These are phyloP conservation scores for Brachyhypopomus occidentalis DNA, from an alignment of 2,113 vertebrate species.

Conservation along the genomic window DNA sequence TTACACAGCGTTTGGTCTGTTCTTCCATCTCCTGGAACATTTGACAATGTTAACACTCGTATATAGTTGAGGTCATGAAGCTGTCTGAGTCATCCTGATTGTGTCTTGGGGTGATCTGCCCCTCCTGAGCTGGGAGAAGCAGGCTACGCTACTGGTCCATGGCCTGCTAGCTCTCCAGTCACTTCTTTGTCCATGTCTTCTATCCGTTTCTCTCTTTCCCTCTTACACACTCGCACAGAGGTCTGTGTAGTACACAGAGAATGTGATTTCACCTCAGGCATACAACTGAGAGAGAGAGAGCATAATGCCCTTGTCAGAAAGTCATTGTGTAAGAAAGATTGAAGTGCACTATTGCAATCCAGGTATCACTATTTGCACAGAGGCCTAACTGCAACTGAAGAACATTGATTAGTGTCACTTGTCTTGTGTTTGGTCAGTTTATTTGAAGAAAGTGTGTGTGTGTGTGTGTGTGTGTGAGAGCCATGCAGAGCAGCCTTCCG, in stretches of 20 bases:
- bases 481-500: background rate
- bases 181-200: background rate
- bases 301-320: slow-evolving; percentile 63
- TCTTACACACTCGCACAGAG: background rate
- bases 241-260: slow-evolving; percentile 4
- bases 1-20: slow-evolving; percentile 26
- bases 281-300: background rate
- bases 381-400: slow-evolving; percentile 10
- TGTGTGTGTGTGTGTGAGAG: background rate
- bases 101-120: slow-evolving; percentile 39
- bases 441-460: slow-evolving; percentile 4
- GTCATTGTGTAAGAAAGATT: slow-evolving; percentile 35
- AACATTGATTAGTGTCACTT: slow-evolving; percentile 12
- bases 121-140: slow-evolving; percentile 61
- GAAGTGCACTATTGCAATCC: background rate
- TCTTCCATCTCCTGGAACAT: background rate
- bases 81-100: slow-evolving; percentile 44
- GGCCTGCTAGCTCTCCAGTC: slow-evolving; percentile 53
- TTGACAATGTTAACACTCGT: slow-evolving; percentile 16
- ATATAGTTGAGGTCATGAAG: slow-evolving; percentile 39
- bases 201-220: slow-evolving; percentile 2
- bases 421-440: slow-evolving; percentile 19
- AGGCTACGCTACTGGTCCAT: slow-evolving; percentile 60
- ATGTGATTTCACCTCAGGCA: slow-evolving; percentile 20
- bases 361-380: background rate